Conservation (phyloP, 2,888 invertebrate species). For the Penaeus monodon region DNA sequence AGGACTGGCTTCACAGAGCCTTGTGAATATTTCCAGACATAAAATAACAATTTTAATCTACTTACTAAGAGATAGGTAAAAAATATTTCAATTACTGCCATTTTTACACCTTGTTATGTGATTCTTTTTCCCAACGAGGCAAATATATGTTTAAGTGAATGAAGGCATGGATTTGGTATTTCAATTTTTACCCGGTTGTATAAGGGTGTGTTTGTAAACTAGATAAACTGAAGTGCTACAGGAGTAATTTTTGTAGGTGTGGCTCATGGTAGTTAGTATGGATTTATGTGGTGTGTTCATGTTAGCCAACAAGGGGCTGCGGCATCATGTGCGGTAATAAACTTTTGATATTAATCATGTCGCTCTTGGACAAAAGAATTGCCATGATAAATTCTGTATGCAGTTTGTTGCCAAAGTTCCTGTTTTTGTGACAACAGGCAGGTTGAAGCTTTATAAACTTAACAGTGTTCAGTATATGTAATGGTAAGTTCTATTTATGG, state of each 20-base stretch:
- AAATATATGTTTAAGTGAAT: slow-evolving; percentile 30
- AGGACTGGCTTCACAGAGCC: slow-evolving; percentile 24
- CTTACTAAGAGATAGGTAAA: slow-evolving; percentile 31
- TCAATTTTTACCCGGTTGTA: slow-evolving; percentile 27
- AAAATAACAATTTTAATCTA: slow-evolving; percentile 33
- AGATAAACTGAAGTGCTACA: slow-evolving; percentile 22
- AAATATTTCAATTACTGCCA: slow-evolving; percentile 30
- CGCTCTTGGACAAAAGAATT: slow-evolving; percentile 3
- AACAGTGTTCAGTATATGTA: slow-evolving; percentile 48
- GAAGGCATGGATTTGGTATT: slow-evolving; percentile 37
- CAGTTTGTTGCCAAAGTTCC: slow-evolving; percentile 60
- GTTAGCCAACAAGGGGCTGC: slow-evolving; percentile 28
- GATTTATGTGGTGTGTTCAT: slow-evolving; percentile 27
- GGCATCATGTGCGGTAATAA: slow-evolving; percentile 27
- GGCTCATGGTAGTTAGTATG: slow-evolving; percentile 45
- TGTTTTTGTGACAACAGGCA: slow-evolving; percentile 57
- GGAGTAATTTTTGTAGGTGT: slow-evolving; percentile 42
- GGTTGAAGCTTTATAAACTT: slow-evolving; percentile 53
- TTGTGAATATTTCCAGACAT: slow-evolving; percentile 13
- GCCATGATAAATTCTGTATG: slow-evolving; percentile 13
- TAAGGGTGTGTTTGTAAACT: slow-evolving; percentile 45
- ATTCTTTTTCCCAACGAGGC: slow-evolving; percentile 35
- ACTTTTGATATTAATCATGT: slow-evolving; percentile 21
- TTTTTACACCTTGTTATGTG: slow-evolving; percentile 26
- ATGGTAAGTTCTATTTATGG: slow-evolving; percentile 49